phyloP scores from a whole-genome alignment of 2,113 vertebrate species.

The Megalops atlanticus region DNA sequence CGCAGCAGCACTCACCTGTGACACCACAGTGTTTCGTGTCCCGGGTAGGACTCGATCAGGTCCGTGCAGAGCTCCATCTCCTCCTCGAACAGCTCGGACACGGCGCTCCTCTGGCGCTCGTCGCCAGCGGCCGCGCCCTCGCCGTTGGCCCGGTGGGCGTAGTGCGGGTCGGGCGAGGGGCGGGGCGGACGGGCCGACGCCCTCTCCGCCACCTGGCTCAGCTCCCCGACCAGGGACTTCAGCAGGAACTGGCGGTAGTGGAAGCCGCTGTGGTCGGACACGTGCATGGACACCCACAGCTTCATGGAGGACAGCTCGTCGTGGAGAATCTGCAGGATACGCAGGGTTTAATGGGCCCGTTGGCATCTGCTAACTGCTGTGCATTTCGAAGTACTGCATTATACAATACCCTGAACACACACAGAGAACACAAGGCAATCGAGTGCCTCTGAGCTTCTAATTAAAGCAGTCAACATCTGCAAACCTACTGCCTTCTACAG shows the following conservation, averaged over 20 bases:
- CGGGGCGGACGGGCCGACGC: slow-evolving; percentile 48
- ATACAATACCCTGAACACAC: neutral
- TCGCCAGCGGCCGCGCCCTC: slow-evolving; percentile 42
- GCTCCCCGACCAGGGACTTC: slow-evolving; percentile 74
- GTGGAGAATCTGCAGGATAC: slow-evolving; percentile 80
- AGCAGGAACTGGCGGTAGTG: slow-evolving; percentile 97
- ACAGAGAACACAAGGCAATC: slow-evolving; percentile 28
- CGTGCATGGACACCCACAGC: slow-evolving; percentile 90
- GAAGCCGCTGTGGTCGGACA: slow-evolving; percentile 97
- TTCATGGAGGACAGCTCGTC: slow-evolving; percentile 90
- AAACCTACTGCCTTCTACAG: too few relatives aligned
- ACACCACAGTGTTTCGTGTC: slow-evolving; percentile 96
- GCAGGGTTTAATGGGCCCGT: too few relatives aligned
- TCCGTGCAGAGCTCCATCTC: slow-evolving; percentile 90
- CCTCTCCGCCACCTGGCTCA: slow-evolving; percentile 59
- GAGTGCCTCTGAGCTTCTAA: too few relatives aligned
- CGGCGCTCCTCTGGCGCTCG: slow-evolving; percentile 37
- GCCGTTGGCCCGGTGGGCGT: slow-evolving; percentile 63
- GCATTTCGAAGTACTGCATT: too few relatives aligned
- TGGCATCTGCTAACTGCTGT: too few relatives aligned
- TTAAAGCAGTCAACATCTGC: too few relatives aligned
- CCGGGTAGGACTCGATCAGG: slow-evolving; percentile 89
- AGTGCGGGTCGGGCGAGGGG: slow-evolving; percentile 55
- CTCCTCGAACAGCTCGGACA: slow-evolving; percentile 73
- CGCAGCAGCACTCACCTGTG: slow-evolving; percentile 81